These are phyloP conservation scores for Pachyrhynchus sulphureomaculatus DNA, from an alignment of 1,140 invertebrate species.

Conservation along the genomic window DNA sequence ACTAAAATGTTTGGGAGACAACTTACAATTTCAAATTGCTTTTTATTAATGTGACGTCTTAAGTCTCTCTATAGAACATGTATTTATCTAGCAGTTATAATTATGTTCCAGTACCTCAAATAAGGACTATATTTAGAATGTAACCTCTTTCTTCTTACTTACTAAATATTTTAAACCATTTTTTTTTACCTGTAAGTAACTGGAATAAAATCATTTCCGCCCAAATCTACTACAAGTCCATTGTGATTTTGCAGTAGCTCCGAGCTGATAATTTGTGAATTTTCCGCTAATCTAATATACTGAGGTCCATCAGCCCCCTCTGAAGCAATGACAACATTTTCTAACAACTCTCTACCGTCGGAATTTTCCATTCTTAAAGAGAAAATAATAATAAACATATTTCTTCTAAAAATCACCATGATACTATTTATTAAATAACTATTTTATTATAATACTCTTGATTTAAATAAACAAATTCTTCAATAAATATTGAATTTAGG, in stretches of 20 bases:
- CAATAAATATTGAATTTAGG: too few relatives aligned
- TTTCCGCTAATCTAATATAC: constrained; percentile 48
- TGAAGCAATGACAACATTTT: constrained; percentile 45
- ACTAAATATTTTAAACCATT: neutral
- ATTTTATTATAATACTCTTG: too few relatives aligned
- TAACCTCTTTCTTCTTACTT: neutral
- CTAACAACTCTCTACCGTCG: constrained; percentile 41
- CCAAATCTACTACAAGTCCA: constrained; percentile 49
- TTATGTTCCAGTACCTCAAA: too few relatives aligned
- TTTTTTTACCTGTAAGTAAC: constrained; percentile 43
- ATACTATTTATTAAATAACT: too few relatives aligned
- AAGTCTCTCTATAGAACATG: too few relatives aligned
- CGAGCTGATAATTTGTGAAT: constrained; percentile 43
- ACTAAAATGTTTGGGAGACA: too few relatives aligned
- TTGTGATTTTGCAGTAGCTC: constrained; percentile 48
- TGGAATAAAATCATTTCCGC: constrained; percentile 48
- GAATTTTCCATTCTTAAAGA: constrained; percentile 28
- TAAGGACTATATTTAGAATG: neutral
- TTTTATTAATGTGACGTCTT: too few relatives aligned
- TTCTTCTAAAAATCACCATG: too few relatives aligned
- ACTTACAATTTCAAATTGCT: too few relatives aligned
- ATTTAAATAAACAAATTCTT: too few relatives aligned
- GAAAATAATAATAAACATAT: neutral
- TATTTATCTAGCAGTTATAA: too few relatives aligned
- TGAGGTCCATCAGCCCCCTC: constrained; percentile 40